Base-by-base conservation (phyloP, 64 coral and sea anemone species). In the Stylophora pistillata region DNA sequence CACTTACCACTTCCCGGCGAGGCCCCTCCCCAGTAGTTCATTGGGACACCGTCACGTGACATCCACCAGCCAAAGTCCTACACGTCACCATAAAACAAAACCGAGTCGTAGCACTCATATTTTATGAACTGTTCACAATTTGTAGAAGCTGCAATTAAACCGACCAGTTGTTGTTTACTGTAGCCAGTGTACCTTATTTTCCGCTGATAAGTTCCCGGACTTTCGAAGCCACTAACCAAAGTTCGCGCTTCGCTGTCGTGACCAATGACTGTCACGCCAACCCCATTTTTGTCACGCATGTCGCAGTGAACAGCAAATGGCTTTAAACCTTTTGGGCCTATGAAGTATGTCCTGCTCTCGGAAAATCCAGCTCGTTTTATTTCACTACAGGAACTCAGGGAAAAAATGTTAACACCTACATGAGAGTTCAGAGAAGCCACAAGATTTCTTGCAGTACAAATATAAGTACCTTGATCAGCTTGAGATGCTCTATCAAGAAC, bases 181-280 rank as follows among this genome's bases (percentile, higher is more conserved):
- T 63, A 68, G 33, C 81, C 81, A 57, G 13, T 53, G 81, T 62
- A 53, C 2, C 69, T 68, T 53, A 71, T 85, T 7, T 68, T 62
- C 16, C 66, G 41, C 13, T 62, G 26, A 14, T 26, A 53, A 68
- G 17, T 85, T 30, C 59, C 81, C 12, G 32, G 26, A 17, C 7
- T 13, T 41, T 62, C 62, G 31, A 18, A 32, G 17, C 66, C 78
- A 10, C 32, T 31, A 13, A 90, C 89, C 29, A 83, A 26, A 41
- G 78, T 74, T 74, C 89, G 78, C 16, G 47, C 30, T 28, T 90
- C 89, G 33, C 78, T 84, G 53, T 90, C 78, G 26, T 90, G 88
- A 71, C 73, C 12, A 16, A 90, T 30, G 56, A 84, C 68, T 74
- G 89, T 90, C 54, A 90, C 78, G 54, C 89, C 89, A 55, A 90